These are phyloP conservation scores for Hetaerina titia DNA, from an alignment of 2,888 invertebrate genomes.

Conservation along the genomic window DNA sequence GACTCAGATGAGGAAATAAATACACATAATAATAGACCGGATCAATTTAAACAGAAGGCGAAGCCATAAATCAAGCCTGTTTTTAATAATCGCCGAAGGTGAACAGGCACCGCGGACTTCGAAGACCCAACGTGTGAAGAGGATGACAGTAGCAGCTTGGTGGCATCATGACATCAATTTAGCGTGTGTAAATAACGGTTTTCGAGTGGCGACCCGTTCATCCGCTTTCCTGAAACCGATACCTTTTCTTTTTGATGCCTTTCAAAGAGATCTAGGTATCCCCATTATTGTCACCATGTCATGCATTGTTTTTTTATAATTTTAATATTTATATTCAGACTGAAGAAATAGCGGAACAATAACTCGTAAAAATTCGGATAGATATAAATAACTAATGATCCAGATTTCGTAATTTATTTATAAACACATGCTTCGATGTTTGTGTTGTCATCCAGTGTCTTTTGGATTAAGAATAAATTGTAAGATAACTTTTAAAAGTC, in stretches of 20 bases:
- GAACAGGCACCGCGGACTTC: background rate
- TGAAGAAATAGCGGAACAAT: too few species aligned
- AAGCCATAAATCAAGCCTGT: background rate
- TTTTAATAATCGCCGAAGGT: background rate
- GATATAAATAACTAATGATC: too few species aligned
- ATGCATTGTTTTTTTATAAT: too few species aligned
- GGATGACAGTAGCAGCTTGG: background rate
- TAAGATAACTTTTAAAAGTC: too few species aligned
- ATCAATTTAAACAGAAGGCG: background rate
- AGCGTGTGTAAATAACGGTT: slow-evolving; percentile 40
- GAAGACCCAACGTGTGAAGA: background rate
- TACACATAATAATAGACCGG: too few species aligned
- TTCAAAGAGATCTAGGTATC: background rate
- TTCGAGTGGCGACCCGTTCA: background rate
- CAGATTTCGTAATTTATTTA: too few species aligned
- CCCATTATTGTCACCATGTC: background rate
- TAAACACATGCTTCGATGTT: too few species aligned
- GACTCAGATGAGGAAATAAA: too few species aligned
- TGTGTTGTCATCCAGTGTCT: too few species aligned
- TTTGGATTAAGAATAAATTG: too few species aligned
- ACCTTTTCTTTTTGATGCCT: background rate
- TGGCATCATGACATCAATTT: slow-evolving; percentile 61
- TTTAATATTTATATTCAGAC: too few species aligned
- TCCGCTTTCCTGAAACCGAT: background rate
- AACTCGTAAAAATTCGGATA: too few species aligned